phyloP scores from a whole-genome alignment of 2,113 vertebrate species.

The Micromys minutus region DNA sequence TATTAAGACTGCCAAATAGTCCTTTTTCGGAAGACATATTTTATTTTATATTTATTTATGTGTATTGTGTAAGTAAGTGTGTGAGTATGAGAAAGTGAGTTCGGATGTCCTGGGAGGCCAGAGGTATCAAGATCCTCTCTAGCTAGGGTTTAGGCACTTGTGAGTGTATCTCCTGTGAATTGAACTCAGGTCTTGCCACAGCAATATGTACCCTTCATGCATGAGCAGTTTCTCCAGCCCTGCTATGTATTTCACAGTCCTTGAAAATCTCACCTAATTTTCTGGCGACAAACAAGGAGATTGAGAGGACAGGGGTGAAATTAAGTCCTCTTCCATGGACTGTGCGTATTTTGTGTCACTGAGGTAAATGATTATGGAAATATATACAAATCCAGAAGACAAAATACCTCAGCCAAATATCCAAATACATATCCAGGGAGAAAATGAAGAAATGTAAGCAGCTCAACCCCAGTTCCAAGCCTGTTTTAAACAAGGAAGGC shows the following conservation, averaged over 20 bases:
- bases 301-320: not conserved
- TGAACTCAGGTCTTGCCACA: not conserved
- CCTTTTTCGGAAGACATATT: not conserved
- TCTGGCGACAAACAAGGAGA: not conserved
- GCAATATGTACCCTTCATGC: not conserved
- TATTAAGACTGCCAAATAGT: not conserved
- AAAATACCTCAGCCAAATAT: not conserved
- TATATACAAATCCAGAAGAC: not conserved
- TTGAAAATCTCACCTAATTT: not conserved
- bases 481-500: slow-evolving; percentile 49
- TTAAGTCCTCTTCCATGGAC: not conserved
- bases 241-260: not conserved
- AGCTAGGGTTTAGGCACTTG: not conserved
- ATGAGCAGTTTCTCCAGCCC: not conserved
- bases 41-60: not conserved
- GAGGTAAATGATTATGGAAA: not conserved
- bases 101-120: not conserved
- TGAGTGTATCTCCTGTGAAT: no score
- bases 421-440: not conserved
- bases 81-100: not conserved
- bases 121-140: not conserved
- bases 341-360: not conserved
- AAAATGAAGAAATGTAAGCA: slow-evolving; percentile 41
- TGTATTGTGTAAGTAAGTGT: not conserved
- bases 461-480: slow-evolving; percentile 41